phyloP scores from a whole-genome alignment of 92 coral and sea anemone genomes.

The Paragorgia papillata region DNA sequence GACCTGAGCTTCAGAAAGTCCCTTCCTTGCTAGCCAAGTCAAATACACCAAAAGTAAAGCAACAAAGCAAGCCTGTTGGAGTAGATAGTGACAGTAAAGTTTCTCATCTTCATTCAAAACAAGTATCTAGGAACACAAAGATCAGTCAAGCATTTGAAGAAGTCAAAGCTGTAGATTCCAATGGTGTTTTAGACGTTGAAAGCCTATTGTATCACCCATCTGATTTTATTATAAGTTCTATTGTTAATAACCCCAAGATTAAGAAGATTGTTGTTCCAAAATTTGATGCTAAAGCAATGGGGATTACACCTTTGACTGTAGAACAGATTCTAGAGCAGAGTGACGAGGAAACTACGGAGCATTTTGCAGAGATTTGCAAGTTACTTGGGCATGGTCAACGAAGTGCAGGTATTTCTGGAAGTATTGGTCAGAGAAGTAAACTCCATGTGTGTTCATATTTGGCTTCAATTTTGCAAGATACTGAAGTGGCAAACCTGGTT shows the following conservation, averaged over 20 bases:
- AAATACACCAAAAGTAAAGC: conserved; percentile 1
- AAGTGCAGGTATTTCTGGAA: conserved; percentile 59
- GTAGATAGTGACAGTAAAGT: not conserved
- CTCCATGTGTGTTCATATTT: conserved; percentile 83
- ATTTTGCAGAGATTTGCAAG: conserved; percentile 62
- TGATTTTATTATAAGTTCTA: conserved; percentile 85
- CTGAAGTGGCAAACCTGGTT: conserved; percentile 79
- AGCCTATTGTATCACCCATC: conserved; percentile 80
- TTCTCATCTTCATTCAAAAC: conserved; percentile 23
- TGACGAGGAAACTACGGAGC: conserved; percentile 67
- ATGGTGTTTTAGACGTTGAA: conserved; percentile 20
- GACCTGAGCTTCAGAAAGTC: conserved; percentile 11
- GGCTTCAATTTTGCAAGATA: conserved; percentile 78
- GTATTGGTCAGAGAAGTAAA: conserved; percentile 79
- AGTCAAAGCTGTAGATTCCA: conserved; percentile 16
- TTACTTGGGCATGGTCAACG: conserved; percentile 66
- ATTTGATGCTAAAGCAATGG: conserved; percentile 88
- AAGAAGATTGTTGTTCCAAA: conserved; percentile 77
- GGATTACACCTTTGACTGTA: conserved; percentile 80
- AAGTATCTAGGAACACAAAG: conserved; percentile 13
- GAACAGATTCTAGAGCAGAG: conserved; percentile 71
- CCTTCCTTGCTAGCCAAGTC: not conserved
- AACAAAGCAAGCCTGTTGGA: not conserved
- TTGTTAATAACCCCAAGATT: conserved; percentile 86
- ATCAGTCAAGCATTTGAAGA: not conserved